Conservation (phyloP, 1,140 invertebrate species). For the Scaptodrosophila lebanonensis region DNA sequence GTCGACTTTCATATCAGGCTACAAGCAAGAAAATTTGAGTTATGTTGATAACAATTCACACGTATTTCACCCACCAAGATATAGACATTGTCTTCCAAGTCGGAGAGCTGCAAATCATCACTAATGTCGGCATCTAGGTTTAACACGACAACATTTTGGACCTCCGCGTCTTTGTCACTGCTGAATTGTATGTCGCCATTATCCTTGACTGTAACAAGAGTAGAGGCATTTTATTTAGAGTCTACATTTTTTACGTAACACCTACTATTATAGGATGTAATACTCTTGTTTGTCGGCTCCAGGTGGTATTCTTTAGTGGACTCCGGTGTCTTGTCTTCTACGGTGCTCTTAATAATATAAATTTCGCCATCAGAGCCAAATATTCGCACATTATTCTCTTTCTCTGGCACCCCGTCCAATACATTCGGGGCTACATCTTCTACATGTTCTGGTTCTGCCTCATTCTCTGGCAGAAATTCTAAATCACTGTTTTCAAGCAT, state of each 20-base stretch:
- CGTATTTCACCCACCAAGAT: conserved; percentile 32
- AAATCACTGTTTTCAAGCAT: not conserved
- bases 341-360: conserved; percentile 48
- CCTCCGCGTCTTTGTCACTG: conserved; percentile 32
- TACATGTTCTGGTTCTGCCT: conserved; percentile 3
- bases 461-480: not conserved
- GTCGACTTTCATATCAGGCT: conserved; percentile 37
- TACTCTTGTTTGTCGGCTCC: conserved; percentile 24
- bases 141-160: conserved; percentile 59
- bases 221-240: not conserved
- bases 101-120: conserved; percentile 42
- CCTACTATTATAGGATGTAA: conserved; percentile 65
- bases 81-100: conserved; percentile 48
- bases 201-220: conserved; percentile 44
- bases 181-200: conserved; percentile 66
- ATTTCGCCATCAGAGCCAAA: conserved; percentile 33
- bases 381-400: conserved; percentile 19
- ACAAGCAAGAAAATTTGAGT: not conserved
- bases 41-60: not conserved
- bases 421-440: conserved; percentile 14
- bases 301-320: conserved; percentile 32
- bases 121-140: conserved; percentile 52
- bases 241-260: not conserved
- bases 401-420: conserved; percentile 14
- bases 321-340: conserved; percentile 3